A percentile compares a stretch with the other conserved stretches of the same genome.
phyloP scores from a whole-genome alignment of 2,888 invertebrate genomes.

The Rosalia funebris region DNA sequence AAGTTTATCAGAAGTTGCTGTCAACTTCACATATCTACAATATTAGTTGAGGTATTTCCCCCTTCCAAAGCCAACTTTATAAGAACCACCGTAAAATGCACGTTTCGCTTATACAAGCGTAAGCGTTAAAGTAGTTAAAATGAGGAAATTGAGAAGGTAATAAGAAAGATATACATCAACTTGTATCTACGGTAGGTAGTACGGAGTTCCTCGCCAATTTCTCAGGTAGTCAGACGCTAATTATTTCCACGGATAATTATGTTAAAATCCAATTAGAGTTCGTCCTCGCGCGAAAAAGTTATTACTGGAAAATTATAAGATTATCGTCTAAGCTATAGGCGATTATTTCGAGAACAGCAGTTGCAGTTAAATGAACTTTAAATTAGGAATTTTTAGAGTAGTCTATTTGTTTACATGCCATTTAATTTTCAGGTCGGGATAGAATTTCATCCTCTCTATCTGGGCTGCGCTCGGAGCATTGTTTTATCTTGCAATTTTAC shows the following conservation, averaged over 20 bases:
- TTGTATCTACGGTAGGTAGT: conserved; percentile 13
- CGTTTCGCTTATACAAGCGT: background rate
- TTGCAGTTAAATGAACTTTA: conserved; percentile 7
- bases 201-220: conserved; percentile 21
- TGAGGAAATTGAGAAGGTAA: conserved; percentile 24
- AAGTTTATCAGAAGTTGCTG: too few species aligned
- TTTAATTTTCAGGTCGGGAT: conserved; percentile 15
- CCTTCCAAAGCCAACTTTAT: background rate
- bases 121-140: conserved; percentile 20
- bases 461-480: conserved; percentile 4
- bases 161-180: conserved; percentile 26
- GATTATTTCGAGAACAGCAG: conserved; percentile 27
- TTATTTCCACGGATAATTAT: conserved; percentile 53
- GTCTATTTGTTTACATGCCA: conserved; percentile 12
- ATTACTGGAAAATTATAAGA: conserved; percentile 48
- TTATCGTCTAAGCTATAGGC: conserved; percentile 35
- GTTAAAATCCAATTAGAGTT: conserved; percentile 53
- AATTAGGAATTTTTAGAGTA: conserved; percentile 12
- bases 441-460: conserved; percentile 15
- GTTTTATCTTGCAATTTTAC: conserved; percentile 18
- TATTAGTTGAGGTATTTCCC: too few species aligned
- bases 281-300: conserved; percentile 50
- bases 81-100: background rate
- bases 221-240: conserved; percentile 42
- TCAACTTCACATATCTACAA: too few species aligned